Base-by-base conservation (phyloP, 2,113 vertebrate species). In the Sminthopsis crassicaudata region DNA sequence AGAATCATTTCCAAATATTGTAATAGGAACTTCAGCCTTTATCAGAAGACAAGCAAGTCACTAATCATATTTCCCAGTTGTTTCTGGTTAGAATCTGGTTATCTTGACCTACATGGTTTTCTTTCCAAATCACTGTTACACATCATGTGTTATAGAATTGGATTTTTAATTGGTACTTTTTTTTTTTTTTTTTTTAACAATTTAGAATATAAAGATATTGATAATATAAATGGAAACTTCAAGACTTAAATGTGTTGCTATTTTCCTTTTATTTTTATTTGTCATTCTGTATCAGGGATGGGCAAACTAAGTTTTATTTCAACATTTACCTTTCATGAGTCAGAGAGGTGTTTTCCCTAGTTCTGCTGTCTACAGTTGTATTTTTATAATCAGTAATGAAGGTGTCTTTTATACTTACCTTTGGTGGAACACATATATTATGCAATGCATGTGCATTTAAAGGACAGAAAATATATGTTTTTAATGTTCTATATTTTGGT, bases 71-170 rank as follows among this genome's bases (percentile, higher is more conserved):
- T 54, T 19, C 12, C 7, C 7, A 27, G 23, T 36, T 4, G 3
- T 48, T 19, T 27, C 46, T 46, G 14, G 14, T 9, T 14, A 11
- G 2, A 76, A 76, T 26, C 19, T 51, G 19, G 12, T 55, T 42
- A 30, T 8, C 0, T 5, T 89, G 6, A 25, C 2, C 36, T 16
- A 3, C 16, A 0, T 89, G 16, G 16, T 76, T 76, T n/a, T 76
- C 60, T 76, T 19, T n/a, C 36, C 6, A 76, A 76, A 76, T 76
- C 14, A 16, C 0, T 19, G 16, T 76, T 76, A 19, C 5, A 14
- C 30, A 30, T 88, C n/a, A 22, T 1, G 0, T 24, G 46, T 25
- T 12, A 0, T 30, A 26, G 24, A 42, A 30, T 8, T 30, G 11
- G 16, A 7, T 19, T 36, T 16, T 42, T 54, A 36, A 0, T 23